Conservation (phyloP, 2,888 invertebrate genomes). For the Mythimna vitellina region DNA sequence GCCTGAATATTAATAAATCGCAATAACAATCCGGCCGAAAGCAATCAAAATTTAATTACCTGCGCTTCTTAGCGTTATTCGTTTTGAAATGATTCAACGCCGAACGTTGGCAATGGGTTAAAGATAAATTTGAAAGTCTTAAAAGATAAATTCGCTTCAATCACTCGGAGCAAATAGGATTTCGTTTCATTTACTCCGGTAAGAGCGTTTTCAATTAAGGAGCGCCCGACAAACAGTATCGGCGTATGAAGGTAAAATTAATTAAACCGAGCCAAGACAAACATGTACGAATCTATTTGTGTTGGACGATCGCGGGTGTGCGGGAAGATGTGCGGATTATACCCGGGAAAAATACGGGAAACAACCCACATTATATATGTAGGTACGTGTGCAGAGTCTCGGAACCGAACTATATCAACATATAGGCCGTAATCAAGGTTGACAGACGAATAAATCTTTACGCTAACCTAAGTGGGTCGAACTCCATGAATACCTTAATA, state of each 20-base stretch:
- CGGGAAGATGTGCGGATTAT: slow-evolving; percentile 70
- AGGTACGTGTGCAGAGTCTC: slow-evolving; percentile 2
- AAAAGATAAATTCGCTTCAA: slow-evolving; percentile 89
- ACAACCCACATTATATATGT: slow-evolving; percentile 51
- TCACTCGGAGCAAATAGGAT: slow-evolving; percentile 89
- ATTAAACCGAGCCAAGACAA: slow-evolving; percentile 90
- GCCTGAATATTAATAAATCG: slow-evolving; percentile 85
- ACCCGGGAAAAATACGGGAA: slow-evolving; percentile 65
- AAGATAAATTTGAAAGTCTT: slow-evolving; percentile 89
- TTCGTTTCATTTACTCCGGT: slow-evolving; percentile 89
- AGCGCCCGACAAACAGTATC: slow-evolving; percentile 89
- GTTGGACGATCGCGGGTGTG: slow-evolving; percentile 80
- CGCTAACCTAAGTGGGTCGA: slow-evolving; percentile 59
- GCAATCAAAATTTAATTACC: slow-evolving; percentile 88
- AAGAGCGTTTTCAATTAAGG: slow-evolving; percentile 90
- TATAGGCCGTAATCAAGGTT: slow-evolving; percentile 56
- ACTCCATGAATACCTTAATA: slow-evolving; percentile 58
- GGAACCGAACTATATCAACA: slow-evolving; percentile 31
- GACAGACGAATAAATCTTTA: slow-evolving; percentile 62
- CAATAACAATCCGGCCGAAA: slow-evolving; percentile 82
- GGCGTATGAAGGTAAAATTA: slow-evolving; percentile 91
- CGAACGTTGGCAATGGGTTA: slow-evolving; percentile 76
- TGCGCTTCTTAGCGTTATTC: slow-evolving; percentile 75
- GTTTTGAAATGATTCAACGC: slow-evolving; percentile 76
- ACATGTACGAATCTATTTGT: slow-evolving; percentile 88